Percentiles rank a stretch among this genome's conserved stretches.
Conservation (phyloP, 2,113 vertebrate species). For the Anarhynchus alexandrinus region DNA sequence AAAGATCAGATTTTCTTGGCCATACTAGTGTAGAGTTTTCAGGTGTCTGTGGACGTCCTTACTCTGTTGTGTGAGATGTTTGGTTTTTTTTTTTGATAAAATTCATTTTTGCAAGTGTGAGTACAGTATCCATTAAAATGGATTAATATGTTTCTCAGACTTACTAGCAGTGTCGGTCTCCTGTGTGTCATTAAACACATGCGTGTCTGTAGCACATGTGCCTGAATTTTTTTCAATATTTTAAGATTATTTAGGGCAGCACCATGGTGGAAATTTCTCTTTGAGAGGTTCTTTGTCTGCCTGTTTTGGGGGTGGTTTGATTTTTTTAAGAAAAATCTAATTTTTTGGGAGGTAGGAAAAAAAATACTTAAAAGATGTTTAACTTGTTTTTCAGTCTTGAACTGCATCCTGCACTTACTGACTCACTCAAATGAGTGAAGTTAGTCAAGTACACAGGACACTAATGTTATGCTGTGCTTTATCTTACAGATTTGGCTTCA, state of each 20-base stretch:
- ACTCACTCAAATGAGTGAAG: neutral
- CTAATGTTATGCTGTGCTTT: neutral
- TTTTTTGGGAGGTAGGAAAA: neutral
- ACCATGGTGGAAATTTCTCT: neutral
- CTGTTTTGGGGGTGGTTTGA: neutral
- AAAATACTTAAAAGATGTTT: neutral
- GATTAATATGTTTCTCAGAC: neutral
- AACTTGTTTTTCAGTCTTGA: neutral
- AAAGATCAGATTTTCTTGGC: neutral
- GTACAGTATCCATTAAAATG: neutral
- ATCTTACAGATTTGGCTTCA: neutral
- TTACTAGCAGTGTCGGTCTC: accelerated
- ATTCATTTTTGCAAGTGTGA: neutral
- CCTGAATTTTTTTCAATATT: neutral
- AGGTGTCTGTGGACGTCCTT: accelerated
- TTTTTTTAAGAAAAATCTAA: neutral
- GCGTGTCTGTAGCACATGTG: neutral
- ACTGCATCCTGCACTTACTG: neutral
- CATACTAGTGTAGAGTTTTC: accelerated
- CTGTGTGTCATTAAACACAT: neutral
- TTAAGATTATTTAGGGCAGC: neutral
- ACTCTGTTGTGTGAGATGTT: neutral
- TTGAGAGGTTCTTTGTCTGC: neutral
- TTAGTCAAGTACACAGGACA: neutral
- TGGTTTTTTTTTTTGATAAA: neutral